Evolutionary conservation across 2,888 invertebrate genomes (phyloP).

Genomic region (Enchytraeus crypticus): DNA sequence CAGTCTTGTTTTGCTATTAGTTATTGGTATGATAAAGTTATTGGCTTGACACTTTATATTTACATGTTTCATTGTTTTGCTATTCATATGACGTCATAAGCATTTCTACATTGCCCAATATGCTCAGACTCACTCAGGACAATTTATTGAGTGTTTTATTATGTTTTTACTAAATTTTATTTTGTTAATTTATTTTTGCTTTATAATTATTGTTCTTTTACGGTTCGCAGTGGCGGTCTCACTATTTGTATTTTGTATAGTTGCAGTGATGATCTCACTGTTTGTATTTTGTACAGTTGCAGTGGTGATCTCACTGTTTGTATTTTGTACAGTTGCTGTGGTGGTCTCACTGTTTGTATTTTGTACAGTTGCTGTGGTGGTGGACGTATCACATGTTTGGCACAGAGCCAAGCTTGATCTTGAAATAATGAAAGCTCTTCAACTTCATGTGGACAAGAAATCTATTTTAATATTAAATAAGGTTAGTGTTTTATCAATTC

Average conservation of each 20-base stretch:
- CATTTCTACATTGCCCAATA: no score
- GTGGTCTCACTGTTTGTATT: no score
- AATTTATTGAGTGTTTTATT: no score
- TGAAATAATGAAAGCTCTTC: constrained; percentile 63
- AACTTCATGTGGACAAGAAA: constrained; percentile 54
- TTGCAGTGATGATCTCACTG: no score
- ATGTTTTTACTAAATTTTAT: neutral
- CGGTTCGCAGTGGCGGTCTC: no score
- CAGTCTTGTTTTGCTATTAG: no score
- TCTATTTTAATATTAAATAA: constrained; percentile 79
- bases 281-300: no score
- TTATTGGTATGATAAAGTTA: no score
- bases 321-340: no score
- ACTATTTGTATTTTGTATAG: no score
- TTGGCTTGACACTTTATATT: neutral
- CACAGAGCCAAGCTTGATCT: constrained; percentile 62
- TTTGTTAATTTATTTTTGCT: neutral
- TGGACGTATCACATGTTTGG: constrained; percentile 68
- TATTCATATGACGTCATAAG: neutral
- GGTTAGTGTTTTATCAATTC: constrained; percentile 51
- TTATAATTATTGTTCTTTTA: neutral
- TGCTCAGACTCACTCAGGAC: no score
- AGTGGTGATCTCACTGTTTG: no score
- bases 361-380: constrained; percentile 64
- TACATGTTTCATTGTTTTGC: neutral